Conservation (phyloP, 2,113 vertebrate species). For the Pygoscelis adeliae region DNA sequence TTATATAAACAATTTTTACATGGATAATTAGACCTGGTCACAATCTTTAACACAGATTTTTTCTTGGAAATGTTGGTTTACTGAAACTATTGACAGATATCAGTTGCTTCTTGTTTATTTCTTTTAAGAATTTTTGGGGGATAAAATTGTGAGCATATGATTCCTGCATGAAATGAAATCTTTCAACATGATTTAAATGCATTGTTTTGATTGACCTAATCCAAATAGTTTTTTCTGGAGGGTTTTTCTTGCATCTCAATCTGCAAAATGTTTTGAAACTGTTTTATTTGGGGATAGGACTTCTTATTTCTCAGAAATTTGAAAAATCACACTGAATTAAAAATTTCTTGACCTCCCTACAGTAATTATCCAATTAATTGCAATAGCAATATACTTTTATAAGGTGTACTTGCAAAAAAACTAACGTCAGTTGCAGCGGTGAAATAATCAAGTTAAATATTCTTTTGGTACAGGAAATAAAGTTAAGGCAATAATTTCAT, state of each 20-base stretch:
- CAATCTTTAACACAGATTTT: background rate
- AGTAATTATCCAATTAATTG: background rate
- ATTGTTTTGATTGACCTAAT: background rate
- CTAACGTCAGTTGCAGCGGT: background rate
- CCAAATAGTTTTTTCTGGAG: background rate
- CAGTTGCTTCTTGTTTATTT: rapidly evolving
- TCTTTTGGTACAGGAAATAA: background rate
- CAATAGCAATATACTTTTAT: background rate
- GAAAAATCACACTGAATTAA: background rate
- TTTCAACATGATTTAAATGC: background rate
- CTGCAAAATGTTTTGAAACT: background rate
- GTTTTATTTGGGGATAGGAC: background rate
- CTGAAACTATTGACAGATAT: background rate
- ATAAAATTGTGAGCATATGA: background rate
- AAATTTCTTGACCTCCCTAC: background rate
- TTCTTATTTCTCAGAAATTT: background rate
- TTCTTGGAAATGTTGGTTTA: background rate
- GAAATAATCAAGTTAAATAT: background rate
- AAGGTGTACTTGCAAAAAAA: background rate
- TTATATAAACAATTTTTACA: background rate
- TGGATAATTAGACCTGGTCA: background rate
- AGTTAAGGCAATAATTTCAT: background rate
- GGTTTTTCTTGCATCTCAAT: background rate
- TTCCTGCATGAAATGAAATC: background rate
- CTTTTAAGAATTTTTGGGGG: background rate